phyloP scores from a whole-genome alignment of 2,888 invertebrate species.

The Machimus atricapillus region DNA sequence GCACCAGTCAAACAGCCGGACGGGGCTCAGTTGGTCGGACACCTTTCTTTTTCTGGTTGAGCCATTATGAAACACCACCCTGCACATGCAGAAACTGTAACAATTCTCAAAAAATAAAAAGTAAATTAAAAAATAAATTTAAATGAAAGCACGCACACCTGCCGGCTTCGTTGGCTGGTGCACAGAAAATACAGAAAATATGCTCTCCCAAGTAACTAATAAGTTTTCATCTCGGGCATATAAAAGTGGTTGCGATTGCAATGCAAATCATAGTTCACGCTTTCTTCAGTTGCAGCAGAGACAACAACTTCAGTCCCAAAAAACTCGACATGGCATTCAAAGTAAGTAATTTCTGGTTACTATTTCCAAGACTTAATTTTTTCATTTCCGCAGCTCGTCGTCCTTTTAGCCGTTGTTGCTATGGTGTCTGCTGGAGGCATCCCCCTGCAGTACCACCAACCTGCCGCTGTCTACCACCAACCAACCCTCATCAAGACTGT shows the following conservation, averaged over 20 bases:
- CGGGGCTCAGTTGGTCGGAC: neutral
- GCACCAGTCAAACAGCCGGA: neutral
- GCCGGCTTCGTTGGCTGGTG: neutral
- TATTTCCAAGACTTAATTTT: neutral
- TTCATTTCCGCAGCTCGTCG: neutral
- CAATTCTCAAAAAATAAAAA: neutral
- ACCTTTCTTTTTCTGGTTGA: neutral
- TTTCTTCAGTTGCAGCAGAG: neutral
- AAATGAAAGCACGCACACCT: neutral
- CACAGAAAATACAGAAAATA: neutral
- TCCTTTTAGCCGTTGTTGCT: neutral
- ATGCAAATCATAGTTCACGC: neutral
- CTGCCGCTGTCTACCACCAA: neutral
- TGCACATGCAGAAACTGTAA: neutral
- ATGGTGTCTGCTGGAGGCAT: neutral
- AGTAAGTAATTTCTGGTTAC: neutral
- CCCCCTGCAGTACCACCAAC: neutral
- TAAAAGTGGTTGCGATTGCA: neutral
- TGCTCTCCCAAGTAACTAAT: neutral
- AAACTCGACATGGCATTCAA: neutral
- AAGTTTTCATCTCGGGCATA: neutral
- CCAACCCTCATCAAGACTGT: neutral
- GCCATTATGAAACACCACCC: neutral
- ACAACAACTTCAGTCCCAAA: neutral
- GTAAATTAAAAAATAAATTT: neutral